A percentile compares a stretch with the other conserved stretches of the same genome.
Conservation (phyloP, 2,797 vertebrate genomes). For the Cacajao melanocephalus region DNA sequence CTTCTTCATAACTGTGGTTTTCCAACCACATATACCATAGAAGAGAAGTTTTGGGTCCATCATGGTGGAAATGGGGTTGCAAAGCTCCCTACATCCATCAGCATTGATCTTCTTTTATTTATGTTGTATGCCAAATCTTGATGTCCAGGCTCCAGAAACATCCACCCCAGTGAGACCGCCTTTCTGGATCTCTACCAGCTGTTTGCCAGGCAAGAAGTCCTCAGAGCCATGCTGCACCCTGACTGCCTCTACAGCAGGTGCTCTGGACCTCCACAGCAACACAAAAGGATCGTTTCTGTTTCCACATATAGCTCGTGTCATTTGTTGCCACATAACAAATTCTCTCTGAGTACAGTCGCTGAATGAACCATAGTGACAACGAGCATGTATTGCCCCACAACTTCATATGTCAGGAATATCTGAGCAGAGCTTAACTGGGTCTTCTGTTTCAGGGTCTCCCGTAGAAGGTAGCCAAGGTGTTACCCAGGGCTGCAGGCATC, state of each 20-base stretch:
- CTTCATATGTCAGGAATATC: not conserved
- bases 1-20: not conserved
- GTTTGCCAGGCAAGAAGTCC: not conserved
- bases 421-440: rapidly evolving
- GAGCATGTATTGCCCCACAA: rapidly evolving
- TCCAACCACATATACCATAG: no score
- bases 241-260: rapidly evolving
- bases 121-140: rapidly evolving
- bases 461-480: not conserved
- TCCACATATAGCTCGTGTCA: not conserved
- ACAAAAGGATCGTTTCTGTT: not conserved
- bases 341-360: no score
- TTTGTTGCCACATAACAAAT: not conserved
- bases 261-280: not conserved
- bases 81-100: not conserved
- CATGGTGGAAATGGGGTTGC: not conserved
- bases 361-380: not conserved
- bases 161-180: rapidly evolving
- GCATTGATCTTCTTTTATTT: not conserved
- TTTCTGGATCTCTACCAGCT: not conserved
- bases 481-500: rapidly evolving
- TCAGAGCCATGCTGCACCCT: not conserved
- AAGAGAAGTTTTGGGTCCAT: not conserved
- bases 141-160: not conserved
- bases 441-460: not conserved